Evolutionary conservation across 30 jellyfish, hydroid and myxozoan species (phyloP), one percentile per base, ranked within the genome.

Genomic region (Cassiopea xamachana): DNA sequence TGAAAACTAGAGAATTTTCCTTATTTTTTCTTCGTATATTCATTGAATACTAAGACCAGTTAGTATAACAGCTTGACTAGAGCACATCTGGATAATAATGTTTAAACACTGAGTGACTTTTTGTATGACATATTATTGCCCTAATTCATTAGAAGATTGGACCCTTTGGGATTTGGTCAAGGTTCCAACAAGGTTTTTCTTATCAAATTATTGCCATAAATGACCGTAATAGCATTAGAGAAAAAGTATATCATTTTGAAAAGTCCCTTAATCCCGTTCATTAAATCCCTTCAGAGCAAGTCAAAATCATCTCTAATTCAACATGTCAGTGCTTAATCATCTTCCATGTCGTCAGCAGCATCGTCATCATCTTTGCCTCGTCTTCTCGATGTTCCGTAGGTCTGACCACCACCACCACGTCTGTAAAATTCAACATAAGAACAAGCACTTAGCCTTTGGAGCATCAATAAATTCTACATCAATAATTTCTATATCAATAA

Each of bases 341-440:
- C 97, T 7, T 69, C 98, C 86, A 93, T 94, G 43, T 94, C 97
- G 47, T 90, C 98, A 1, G 85, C 97, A 14, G 92, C 97, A 17
- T 94, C 98, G 4, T 94, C 98, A 58, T 90, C 98, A 59, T 89
- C 98, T 71, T 85, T 85, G 80, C 93, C 98, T 51, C 97, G 92
- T 67, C 98, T 84, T 74, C 98, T 96, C 10, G 98, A n/a, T 14
- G 92, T 62, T 46, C 75, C 77, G 73, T 45, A 72, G 60, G 80
- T 18, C 2, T 68, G 78, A 6, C 91, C 91, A 8, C 70, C 97
- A 8, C 77, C 97, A 5, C 98, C 98, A 2, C 97, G 96, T 51
- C 98, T 91, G 88, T n/a, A 62, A 70, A 17, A 64, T 17, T 2
- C 39, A 55, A 55, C 10, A 55, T 3, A 55, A 55, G 7, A 55